Evolutionary conservation across 1,140 invertebrate species (phyloP).

Genomic region (Phthorimaea operculella): DNA sequence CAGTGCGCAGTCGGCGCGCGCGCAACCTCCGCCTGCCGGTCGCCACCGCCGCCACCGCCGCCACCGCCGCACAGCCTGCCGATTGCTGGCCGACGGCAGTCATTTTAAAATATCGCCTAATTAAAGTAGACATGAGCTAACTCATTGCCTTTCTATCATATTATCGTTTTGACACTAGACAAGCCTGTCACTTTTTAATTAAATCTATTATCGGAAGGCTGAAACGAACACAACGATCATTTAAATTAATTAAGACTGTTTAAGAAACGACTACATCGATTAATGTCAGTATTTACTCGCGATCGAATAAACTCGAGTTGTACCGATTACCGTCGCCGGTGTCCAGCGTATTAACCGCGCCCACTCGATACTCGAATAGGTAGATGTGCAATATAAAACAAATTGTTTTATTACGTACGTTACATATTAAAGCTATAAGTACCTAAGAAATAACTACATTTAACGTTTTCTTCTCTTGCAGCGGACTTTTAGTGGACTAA

Average conservation of each 20-base stretch:
- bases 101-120: slow-evolving; percentile 36
- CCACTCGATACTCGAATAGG: not conserved
- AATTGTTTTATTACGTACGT: not conserved
- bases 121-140: slow-evolving; percentile 25
- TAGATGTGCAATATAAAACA: not conserved
- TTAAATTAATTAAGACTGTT: slow-evolving; percentile 40
- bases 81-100: slow-evolving; percentile 29
- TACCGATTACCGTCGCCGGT: too few relatives aligned
- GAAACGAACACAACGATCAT: slow-evolving; percentile 15
- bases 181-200: slow-evolving; percentile 27
- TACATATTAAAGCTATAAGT: not conserved
- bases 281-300: slow-evolving; percentile 33
- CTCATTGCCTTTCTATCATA: slow-evolving; percentile 28
- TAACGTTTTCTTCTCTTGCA: too few relatives aligned
- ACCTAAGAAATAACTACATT: too few relatives aligned
- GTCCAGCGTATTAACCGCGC: too few relatives aligned
- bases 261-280: slow-evolving; percentile 39
- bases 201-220: slow-evolving; percentile 13
- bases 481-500: too few relatives aligned
- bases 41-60: not conserved
- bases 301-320: slow-evolving; percentile 25
- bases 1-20: not conserved
- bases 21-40: not conserved
- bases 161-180: slow-evolving; percentile 30
- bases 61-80: slow-evolving; percentile 13